A percentile compares a stretch with the other conserved stretches of the same genome.
These are phyloP conservation scores for Peromyscus californicus DNA, from an alignment of 2,113 vertebrate species.

Conservation along the genomic window DNA sequence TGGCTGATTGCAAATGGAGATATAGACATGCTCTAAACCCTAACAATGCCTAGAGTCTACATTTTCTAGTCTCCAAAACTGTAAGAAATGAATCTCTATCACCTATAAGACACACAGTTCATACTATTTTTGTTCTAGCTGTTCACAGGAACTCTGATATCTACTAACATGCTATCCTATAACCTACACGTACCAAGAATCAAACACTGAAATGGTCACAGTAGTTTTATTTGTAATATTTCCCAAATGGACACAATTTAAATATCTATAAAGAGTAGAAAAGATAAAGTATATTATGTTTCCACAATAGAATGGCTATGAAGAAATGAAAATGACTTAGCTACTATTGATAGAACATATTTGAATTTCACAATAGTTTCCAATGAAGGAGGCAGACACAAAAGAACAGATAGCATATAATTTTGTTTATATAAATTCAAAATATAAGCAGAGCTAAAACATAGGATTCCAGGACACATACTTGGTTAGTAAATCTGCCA, in stretches of 20 bases:
- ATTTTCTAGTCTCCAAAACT: not conserved
- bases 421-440: not conserved
- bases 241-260: not conserved
- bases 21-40: not conserved
- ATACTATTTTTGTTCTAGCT: not conserved
- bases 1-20: not conserved
- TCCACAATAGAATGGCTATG: not conserved
- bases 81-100: not conserved
- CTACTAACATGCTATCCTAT: not conserved
- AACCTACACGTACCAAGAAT: not conserved
- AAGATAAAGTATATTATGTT: not conserved
- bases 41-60: not conserved
- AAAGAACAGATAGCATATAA: not conserved
- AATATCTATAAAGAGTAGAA: not conserved
- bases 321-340: not conserved
- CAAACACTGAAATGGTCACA: not conserved
- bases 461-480: not conserved
- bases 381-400: not conserved
- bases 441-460: not conserved
- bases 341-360: not conserved
- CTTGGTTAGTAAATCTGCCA: not conserved
- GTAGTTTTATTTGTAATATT: not conserved
- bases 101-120: not conserved
- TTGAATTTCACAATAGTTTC: conserved; percentile 12
- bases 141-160: not conserved